Evolutionary conservation across 2,113 vertebrate genomes (phyloP), one percentile per base, ranked within the genome.

Genomic region (Indri indri): DNA sequence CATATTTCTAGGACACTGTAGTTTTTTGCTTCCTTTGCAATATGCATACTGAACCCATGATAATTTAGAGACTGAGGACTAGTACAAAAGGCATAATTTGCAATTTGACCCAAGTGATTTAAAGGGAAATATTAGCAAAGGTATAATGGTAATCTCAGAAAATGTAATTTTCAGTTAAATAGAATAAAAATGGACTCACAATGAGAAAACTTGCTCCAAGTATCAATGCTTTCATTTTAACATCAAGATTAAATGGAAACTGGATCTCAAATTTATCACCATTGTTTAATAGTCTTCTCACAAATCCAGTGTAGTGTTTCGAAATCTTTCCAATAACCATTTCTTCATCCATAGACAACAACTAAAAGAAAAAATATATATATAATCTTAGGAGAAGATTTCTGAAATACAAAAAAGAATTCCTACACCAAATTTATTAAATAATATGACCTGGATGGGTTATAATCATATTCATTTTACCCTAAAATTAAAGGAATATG

Each of bases 301-400:
- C 96, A 84, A 99, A 89, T 20, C 99, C 99, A 10, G 98, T 95
- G 99, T 99, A 99, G 94, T 99, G 99, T 96, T 99, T 99, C 87
- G 99, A 99, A 98, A 99, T 99, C 96, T 98, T 99, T 57, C 99
- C 99, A 50, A 99, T 98, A 88, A 97, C 95, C 47, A 70, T 97
- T 95, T 98, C 98, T 95, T 99, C 99, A 97, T 99, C 99, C 96
- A 99, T 40, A 45, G 99, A 99, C 87, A 98, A 96, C 92, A 99
- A 98, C 99, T 99, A 86, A 95, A 94, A 97, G 9, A 85, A 0
- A 80, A 94, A 93, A 61, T 27, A 1, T 4, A 95, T 79, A 22
- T 5, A 59, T 65, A 34, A 88, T 77, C 8, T 66, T 74, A 82
- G n/a, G 97, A 86, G 50, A 92, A 68, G 76, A 70, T 30, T 14